Percentiles rank a stretch among this genome's conserved stretches.
phyloP scores from a whole-genome alignment of 1,140 invertebrate species.

The Mylabris phalerata region DNA sequence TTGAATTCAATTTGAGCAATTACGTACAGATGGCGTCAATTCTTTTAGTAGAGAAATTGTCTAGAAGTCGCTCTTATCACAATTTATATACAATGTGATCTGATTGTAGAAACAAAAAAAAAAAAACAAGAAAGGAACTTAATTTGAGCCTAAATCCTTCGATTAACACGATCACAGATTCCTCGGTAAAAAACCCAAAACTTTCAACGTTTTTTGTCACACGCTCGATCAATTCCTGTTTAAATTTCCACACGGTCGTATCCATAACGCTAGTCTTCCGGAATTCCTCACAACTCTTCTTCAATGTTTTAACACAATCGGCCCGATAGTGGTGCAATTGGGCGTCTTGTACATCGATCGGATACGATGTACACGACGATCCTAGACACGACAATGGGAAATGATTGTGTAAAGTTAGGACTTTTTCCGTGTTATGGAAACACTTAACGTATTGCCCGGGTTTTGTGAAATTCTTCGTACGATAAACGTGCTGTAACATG shows the following conservation, averaged over 20 bases:
- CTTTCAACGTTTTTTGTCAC: not conserved
- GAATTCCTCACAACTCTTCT: slow-evolving; percentile 68
- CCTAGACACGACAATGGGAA: slow-evolving; percentile 85
- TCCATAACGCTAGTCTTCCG: slow-evolving; percentile 66
- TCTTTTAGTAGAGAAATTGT: too few species aligned
- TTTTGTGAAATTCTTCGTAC: slow-evolving; percentile 86
- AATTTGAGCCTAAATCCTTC: too few species aligned
- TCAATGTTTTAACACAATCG: slow-evolving; percentile 83
- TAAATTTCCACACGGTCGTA: slow-evolving; percentile 82
- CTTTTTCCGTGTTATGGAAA: slow-evolving; percentile 85
- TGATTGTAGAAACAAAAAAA: too few species aligned
- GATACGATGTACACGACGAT: slow-evolving; percentile 68
- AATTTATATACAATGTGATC: too few species aligned
- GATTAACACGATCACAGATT: too few species aligned
- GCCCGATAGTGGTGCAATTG: slow-evolving; percentile 90
- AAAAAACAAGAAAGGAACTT: too few species aligned
- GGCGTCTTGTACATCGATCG: slow-evolving; percentile 74
- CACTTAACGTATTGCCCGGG: slow-evolving; percentile 85
- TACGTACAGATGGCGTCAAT: too few species aligned
- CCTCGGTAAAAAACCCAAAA: too few species aligned
- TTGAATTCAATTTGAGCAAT: too few species aligned
- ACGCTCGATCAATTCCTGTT: slow-evolving; percentile 57
- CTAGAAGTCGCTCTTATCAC: too few species aligned
- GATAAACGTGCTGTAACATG: slow-evolving; percentile 89
- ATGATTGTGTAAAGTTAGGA: slow-evolving; percentile 87